Percentiles rank a stretch among this genome's conserved stretches.
phyloP scores from a whole-genome alignment of 2,113 vertebrate species.

The Limnothrissa miodon region DNA sequence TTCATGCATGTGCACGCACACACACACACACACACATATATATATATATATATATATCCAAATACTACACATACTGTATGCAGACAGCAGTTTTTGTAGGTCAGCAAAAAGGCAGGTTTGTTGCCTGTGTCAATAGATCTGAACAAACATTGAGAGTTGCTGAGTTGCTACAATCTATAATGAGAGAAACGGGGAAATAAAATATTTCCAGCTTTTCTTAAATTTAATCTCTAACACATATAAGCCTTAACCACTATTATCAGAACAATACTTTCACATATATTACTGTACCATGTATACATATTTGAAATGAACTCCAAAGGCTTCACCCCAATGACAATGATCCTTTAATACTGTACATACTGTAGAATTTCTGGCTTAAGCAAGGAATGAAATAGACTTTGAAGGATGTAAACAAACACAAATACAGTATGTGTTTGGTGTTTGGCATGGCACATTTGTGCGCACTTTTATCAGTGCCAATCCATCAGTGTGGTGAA shows the following conservation, averaged over 20 bases:
- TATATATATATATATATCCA: too few relatives aligned
- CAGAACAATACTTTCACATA: not conserved
- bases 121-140: not conserved
- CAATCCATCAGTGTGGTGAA: not conserved
- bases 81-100: not conserved
- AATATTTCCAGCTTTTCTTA: not conserved
- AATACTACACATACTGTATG: constrained; percentile 8
- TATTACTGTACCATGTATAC: not conserved
- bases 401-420: not conserved
- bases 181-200: not conserved
- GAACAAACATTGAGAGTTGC: constrained; percentile 8
- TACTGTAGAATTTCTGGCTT: not conserved
- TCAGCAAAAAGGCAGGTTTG: not conserved
- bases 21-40: not conserved
- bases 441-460: constrained; percentile 9
- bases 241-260: not conserved
- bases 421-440: not conserved
- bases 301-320: not conserved
- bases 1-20: not conserved
- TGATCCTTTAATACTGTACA: not conserved
- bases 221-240: not conserved
- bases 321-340: not conserved
- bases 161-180: not conserved
- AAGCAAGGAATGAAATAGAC: not conserved
- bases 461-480: not conserved